Evolutionary conservation across 2,888 invertebrate genomes (phyloP), one percentile per base, ranked within the genome.

Genomic region (Oscheius myriophilus): DNA sequence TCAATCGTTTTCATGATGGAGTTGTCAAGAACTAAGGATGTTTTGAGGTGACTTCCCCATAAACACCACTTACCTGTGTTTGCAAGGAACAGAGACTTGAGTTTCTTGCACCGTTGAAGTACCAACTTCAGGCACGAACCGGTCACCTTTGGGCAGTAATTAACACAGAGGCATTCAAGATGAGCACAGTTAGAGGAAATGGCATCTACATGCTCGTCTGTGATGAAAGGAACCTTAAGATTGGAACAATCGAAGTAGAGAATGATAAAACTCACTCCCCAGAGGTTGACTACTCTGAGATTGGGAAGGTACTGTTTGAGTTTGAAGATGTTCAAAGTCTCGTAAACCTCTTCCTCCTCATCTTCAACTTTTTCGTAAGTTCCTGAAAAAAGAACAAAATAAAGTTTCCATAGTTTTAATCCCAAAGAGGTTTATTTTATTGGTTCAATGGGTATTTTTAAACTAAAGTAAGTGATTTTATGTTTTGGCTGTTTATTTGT

Each of bases 281-380:
- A 99, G 58, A 99, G 89, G 88, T 98, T 99, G 84, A 99, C 96
- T 11, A 97, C 95, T 74, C 95, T 90, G 72, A 98, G 90, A 89
- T 98, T 99, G 0, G 98, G 98, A 0, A 96, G 96, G 6, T 96
- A 96, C 0, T 95, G 93, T 88, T 98, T 98, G 66, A 99, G 90
- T 87, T 96, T 98, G 88, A 96, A 96, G 33, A 99, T 95, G 89
- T 99, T 99, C 82, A 99, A 95, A 6, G 96, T 96, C 88, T 96
- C 96, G 88, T 96, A 96, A 82, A 97, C 96, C 89, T 99, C 98
- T 87, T 99, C 98, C 86, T 98, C 97, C 84, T 96, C 97, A 86
- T 97, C 96, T 87, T 96, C 95, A 4, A 95, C 92, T 87, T 96
- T 96, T 87, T 96, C 96, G 87, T 96, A 96, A 0, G 96, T 96